A percentile compares a stretch with the other conserved stretches of the same genome.
Evolutionary conservation across 2,113 vertebrate genomes (phyloP).

Genomic region (Cricetomys ansorgei): DNA sequence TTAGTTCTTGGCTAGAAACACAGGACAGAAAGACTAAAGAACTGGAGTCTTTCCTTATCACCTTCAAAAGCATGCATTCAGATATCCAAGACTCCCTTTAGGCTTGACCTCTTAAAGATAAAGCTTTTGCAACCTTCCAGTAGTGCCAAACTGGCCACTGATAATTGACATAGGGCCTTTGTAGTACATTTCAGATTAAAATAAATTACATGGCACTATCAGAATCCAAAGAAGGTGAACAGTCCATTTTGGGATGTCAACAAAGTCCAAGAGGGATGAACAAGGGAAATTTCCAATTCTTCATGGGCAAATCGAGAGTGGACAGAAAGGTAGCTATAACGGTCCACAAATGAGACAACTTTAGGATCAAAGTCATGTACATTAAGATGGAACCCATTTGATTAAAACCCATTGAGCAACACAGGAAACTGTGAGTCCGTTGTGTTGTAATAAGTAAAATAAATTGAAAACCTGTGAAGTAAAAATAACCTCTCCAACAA

Average conservation of each 20-base stretch:
- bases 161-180: background rate
- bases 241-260: background rate
- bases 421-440: background rate
- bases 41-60: too few relatives aligned
- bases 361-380: background rate
- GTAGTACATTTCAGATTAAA: background rate
- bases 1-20: background rate
- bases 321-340: background rate
- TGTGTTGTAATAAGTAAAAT: background rate
- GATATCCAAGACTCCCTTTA: background rate
- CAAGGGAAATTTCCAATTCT: background rate
- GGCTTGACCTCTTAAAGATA: background rate
- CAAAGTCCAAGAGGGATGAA: background rate
- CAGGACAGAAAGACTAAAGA: background rate
- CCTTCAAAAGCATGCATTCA: background rate
- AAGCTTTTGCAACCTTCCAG: background rate
- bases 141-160: background rate
- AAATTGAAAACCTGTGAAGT: slow-evolving; percentile 42
- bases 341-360: background rate
- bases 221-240: background rate
- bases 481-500: slow-evolving; percentile 15
- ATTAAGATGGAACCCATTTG: background rate
- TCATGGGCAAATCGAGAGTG: background rate
- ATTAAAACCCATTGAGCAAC: slow-evolving; percentile 30
- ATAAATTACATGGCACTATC: background rate